Conservation (phyloP, 2,797 vertebrate species). For the Vipera ursinii region DNA sequence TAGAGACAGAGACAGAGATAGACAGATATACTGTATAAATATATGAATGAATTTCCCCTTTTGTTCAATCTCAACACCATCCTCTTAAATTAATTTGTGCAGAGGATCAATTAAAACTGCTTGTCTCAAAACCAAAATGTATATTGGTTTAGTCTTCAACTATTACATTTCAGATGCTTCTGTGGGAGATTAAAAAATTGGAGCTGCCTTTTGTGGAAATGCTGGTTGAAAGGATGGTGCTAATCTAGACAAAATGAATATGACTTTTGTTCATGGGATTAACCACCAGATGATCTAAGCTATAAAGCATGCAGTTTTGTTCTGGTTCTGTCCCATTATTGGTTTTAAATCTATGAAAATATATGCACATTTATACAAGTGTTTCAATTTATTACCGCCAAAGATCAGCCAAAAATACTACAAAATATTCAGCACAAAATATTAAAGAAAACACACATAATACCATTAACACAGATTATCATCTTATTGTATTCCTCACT, state of each 20-base stretch:
- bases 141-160: neutral
- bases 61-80: neutral
- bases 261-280: neutral
- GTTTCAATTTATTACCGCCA: neutral
- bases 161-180: neutral
- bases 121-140: neutral
- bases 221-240: neutral
- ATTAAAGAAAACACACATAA: neutral
- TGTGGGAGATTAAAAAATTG: neutral
- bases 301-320: neutral
- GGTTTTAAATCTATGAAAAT: neutral
- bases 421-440: neutral
- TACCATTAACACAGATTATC: neutral
- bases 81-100: neutral
- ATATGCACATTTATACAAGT: neutral
- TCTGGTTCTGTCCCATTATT: neutral
- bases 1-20: too few species aligned
- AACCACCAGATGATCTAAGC: neutral
- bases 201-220: neutral
- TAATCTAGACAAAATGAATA: neutral
- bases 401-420: neutral
- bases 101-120: neutral
- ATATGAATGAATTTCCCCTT: neutral
- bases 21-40: neutral
- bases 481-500: neutral